Evolutionary conservation across 2,113 vertebrate species (phyloP).

Genomic region (Pteronura brasiliensis): DNA sequence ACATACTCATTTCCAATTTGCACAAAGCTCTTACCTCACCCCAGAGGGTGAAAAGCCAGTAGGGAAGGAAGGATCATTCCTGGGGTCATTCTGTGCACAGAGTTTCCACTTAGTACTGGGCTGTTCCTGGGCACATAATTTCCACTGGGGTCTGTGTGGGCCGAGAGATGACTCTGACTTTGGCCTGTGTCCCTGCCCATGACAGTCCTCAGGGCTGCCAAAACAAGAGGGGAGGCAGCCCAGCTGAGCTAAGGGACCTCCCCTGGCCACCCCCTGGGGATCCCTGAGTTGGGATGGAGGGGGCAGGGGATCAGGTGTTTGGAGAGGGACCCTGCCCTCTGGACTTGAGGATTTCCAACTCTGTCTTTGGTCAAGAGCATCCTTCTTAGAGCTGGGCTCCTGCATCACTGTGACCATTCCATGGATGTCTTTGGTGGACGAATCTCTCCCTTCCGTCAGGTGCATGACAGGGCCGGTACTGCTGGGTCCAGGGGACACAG

Average conservation of each 20-base stretch:
- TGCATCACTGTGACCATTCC: background rate
- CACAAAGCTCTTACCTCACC: background rate
- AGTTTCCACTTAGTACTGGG: background rate
- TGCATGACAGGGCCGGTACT: no score
- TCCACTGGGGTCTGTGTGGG: background rate
- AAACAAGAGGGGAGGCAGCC: background rate
- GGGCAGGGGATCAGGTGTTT: background rate
- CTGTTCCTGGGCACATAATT: background rate
- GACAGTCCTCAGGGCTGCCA: background rate
- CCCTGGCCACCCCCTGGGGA: background rate
- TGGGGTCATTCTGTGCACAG: background rate
- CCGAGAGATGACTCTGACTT: background rate
- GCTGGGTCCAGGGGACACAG: fast-evolving
- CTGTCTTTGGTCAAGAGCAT: background rate
- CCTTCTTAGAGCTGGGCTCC: background rate
- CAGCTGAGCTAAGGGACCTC: background rate
- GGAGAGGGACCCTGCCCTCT: background rate
- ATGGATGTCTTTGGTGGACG: background rate
- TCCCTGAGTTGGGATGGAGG: background rate
- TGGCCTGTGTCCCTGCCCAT: background rate
- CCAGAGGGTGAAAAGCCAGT: background rate
- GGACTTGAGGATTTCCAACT: background rate
- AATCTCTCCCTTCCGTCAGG: background rate
- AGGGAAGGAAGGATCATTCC: background rate
- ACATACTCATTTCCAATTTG: background rate